These are phyloP conservation scores for Rousettus leschenaultii DNA, from an alignment of 2,113 vertebrate species.

Conservation along the genomic window DNA sequence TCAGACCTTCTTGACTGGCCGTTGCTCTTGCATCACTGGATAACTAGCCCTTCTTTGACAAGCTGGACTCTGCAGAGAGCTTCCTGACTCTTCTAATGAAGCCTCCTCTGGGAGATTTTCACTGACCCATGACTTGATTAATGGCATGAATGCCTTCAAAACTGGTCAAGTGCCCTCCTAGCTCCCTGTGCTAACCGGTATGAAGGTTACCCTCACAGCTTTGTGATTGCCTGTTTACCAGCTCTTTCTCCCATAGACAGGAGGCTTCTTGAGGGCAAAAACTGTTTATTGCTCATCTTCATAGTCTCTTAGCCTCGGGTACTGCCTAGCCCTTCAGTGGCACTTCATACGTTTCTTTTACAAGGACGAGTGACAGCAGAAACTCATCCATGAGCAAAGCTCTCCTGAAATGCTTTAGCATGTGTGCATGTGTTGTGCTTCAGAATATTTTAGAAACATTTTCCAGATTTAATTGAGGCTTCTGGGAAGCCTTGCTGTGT, in stretches of 20 bases:
- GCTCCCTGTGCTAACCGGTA: not conserved
- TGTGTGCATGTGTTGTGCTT: constrained; percentile 55
- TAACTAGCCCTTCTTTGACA: accelerated
- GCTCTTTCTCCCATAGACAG: not conserved
- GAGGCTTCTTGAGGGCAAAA: not conserved
- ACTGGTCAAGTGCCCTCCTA: not conserved
- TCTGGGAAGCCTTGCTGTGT: constrained; percentile 77
- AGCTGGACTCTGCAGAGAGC: not conserved
- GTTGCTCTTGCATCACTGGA: too few species aligned
- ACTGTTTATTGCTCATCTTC: not conserved
- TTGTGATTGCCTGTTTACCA: not conserved
- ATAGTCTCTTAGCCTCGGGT: not conserved
- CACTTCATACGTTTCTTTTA: not conserved
- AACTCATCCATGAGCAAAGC: constrained; percentile 34
- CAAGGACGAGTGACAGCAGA: not conserved
- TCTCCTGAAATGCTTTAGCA: constrained; percentile 46
- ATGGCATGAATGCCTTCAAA: not conserved
- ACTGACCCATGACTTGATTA: not conserved
- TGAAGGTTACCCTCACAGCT: not conserved
- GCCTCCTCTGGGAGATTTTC: not conserved
- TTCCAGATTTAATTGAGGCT: constrained; percentile 76
- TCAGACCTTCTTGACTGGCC: not conserved
- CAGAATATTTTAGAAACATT: constrained; percentile 71
- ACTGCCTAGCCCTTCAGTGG: not conserved
- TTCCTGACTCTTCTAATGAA: not conserved